Percentiles rank a stretch among this genome's conserved stretches.
Conservation (phyloP, 2,113 vertebrate genomes). For the Cariama cristata region DNA sequence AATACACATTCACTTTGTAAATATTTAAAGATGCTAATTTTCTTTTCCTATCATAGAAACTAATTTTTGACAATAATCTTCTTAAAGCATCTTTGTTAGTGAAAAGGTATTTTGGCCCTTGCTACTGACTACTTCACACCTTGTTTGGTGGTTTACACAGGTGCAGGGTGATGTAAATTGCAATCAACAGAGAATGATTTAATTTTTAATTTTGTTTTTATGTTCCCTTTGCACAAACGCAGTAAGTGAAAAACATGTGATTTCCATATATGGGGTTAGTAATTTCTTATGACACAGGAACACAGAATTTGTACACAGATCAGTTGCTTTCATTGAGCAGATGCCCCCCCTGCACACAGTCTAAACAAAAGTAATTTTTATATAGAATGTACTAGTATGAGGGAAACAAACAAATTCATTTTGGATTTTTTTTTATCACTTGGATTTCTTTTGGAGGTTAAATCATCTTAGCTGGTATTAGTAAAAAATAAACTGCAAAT, state of each 20-base stretch:
- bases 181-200: neutral
- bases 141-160: conserved; percentile 48
- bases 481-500: neutral
- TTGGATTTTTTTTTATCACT: neutral
- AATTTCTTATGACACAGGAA: neutral
- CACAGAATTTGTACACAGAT: neutral
- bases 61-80: neutral
- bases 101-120: neutral
- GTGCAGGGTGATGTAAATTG: neutral
- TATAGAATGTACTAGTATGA: neutral
- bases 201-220: neutral
- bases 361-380: neutral
- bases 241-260: neutral
- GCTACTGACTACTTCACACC: neutral
- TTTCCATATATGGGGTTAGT: neutral
- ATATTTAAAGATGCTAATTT: conserved; percentile 58
- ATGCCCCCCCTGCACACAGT: rapidly evolving
- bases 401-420: neutral
- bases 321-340: neutral
- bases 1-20: neutral
- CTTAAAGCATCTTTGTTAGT: neutral
- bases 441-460: neutral
- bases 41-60: conserved; percentile 1
- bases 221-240: neutral
- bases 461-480: neutral